Conservation (phyloP, 2,888 invertebrate species). For the Heliconius ismenius region DNA sequence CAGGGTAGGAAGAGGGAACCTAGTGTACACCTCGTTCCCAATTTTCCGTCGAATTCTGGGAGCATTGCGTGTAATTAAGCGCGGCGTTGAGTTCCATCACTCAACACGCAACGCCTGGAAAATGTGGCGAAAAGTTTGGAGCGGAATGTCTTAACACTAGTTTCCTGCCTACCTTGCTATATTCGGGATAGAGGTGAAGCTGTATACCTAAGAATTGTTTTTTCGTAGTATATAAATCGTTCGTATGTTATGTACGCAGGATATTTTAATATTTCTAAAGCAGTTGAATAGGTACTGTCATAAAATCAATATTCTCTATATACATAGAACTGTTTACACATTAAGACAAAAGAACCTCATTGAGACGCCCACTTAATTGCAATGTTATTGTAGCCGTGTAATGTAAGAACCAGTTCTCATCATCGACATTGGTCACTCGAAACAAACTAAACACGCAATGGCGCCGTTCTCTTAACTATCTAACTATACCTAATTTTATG, state of each 20-base stretch:
- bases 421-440: slow-evolving; percentile 43
- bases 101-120: background rate
- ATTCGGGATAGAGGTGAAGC: background rate
- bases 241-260: too few species aligned
- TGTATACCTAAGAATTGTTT: background rate
- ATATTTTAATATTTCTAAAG: background rate
- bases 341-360: slow-evolving; percentile 43
- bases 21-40: too few species aligned
- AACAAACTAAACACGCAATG: slow-evolving; percentile 42
- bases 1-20: too few species aligned
- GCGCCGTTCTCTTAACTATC: slow-evolving; percentile 43
- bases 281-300: background rate
- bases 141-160: background rate
- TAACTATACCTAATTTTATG: slow-evolving; percentile 40
- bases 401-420: slow-evolving; percentile 44
- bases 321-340: slow-evolving; percentile 27
- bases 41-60: too few species aligned
- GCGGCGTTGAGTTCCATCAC: background rate
- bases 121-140: background rate
- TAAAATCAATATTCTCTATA: slow-evolving; percentile 16
- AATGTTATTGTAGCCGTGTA: slow-evolving; percentile 40
- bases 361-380: slow-evolving; percentile 44
- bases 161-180: background rate
- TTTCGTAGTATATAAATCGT: background rate
- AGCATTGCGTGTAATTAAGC: too few species aligned